Conservation (phyloP, 2,113 vertebrate genomes). For the Benitochromis conjunctus region DNA sequence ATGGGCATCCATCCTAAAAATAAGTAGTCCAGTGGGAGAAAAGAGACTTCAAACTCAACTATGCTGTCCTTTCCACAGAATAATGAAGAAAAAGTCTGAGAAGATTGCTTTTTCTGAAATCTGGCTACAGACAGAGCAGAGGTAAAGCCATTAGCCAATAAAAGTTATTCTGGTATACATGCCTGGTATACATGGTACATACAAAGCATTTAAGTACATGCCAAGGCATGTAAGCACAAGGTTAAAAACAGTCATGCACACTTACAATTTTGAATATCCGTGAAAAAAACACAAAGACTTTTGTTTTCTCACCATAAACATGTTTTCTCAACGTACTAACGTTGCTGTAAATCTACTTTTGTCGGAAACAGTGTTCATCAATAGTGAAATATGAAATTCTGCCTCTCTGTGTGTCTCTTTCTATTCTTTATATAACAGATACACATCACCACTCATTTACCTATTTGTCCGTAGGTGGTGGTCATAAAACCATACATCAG, state of each 20-base stretch:
- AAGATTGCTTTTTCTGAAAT: neutral
- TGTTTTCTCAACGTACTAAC: too few relatives aligned
- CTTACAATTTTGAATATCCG: neutral
- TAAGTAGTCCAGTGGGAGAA: neutral
- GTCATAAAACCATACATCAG: slow-evolving; percentile 33
- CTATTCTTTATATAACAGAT: neutral
- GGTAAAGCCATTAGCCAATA: neutral
- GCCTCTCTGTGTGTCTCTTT: neutral
- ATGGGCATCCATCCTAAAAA: neutral
- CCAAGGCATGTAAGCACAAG: neutral
- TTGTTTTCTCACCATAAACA: too few relatives aligned
- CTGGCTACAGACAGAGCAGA: neutral
- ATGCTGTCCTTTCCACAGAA: neutral
- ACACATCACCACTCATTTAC: neutral
- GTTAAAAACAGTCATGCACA: neutral
- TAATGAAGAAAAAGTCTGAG: neutral
- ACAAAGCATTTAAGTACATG: neutral
- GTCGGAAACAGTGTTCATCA: neutral
- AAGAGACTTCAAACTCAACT: neutral
- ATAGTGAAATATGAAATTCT: neutral
- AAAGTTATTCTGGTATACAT: neutral
- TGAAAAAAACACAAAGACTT: neutral
- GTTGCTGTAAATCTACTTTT: neutral
- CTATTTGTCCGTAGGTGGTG: slow-evolving; percentile 10
- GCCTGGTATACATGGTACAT: neutral